Evolutionary conservation across 2,888 invertebrate genomes (phyloP), one percentile per base, ranked within the genome.

Genomic region (Dinocampus coccinellae): DNA sequence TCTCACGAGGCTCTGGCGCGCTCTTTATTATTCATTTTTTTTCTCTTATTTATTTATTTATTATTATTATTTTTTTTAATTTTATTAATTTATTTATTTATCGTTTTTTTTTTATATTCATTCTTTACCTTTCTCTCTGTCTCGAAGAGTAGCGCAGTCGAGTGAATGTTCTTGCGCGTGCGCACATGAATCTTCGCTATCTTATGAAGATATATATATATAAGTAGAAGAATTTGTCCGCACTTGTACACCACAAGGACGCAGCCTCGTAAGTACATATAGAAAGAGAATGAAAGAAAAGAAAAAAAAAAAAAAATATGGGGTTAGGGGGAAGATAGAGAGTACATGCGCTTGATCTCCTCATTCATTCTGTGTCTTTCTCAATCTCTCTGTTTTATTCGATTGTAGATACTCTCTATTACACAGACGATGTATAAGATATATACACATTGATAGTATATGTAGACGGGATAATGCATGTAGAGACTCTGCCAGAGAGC

Each of bases 151-250:
- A 47, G 6, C 47, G 47, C 47, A 47, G 16, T 16, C 47, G 16
- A 47, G 16, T 20, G 47, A 47, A 47, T 16, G 16, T 29, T 4
- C 47, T 47, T 16, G 16, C 47, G 16, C 47, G 61, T 34, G 58
- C 70, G 66, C 39, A 60, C 55, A 71, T 71, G 71, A 66, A 71
- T 67, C 67, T 67, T 57, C 55, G 33, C 62, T 67, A 66, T 71
- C 71, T 71, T 16, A 47, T 20, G 16, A 16, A 47, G 6, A 47
- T 47, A 47, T 20, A 36, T 29, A 53, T 65, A 52, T 52, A 29
- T 29, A 29, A 29, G 3, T 7, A 67, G 58, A 70, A 70, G 62
- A 68, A 68, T 68, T 72, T 72, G 67, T 67, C 72, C 58, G 72
- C 67, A 62, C 71, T 72, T 72, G 62, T 33, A 36, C 34, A 57